These are phyloP conservation scores for Orthonychiurus folsomi DNA, from an alignment of 2,888 invertebrate species.

Conservation along the genomic window DNA sequence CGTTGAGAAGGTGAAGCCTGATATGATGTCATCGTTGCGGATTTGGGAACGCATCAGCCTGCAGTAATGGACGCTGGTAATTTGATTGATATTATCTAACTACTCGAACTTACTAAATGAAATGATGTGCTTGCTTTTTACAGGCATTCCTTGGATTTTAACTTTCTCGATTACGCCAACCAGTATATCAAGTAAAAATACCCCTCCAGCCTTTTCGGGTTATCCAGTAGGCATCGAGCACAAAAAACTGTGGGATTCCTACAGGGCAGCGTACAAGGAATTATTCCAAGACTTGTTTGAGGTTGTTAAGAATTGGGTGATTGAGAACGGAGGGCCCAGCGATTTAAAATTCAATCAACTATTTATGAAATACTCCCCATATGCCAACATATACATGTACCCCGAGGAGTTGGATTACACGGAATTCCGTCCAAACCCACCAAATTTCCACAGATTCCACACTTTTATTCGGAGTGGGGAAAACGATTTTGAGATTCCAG, in stretches of 20 bases:
- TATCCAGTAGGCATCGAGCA: neutral
- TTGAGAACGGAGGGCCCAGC: neutral
- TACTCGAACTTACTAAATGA: too few species aligned
- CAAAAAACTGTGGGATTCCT: neutral
- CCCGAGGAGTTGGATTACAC: neutral
- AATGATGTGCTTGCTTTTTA: too few species aligned
- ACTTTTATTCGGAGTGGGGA: neutral
- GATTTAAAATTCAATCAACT: neutral
- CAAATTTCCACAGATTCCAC: neutral
- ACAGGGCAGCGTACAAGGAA: neutral
- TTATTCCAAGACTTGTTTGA: neutral
- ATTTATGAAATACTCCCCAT: neutral
- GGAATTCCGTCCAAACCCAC: neutral
- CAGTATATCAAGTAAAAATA: neutral
- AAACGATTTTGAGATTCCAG: neutral
- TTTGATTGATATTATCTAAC: neutral
- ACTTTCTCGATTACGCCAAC: neutral
- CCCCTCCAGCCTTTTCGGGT: neutral
- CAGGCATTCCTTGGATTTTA: conserved; percentile 2
- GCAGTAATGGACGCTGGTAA: neutral
- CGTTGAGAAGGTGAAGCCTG: neutral
- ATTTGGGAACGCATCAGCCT: neutral
- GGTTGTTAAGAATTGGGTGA: neutral
- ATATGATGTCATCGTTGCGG: neutral
- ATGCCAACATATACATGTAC: neutral